phyloP scores from a whole-genome alignment of 2,113 vertebrate genomes.

The Zapus hudsonius region DNA sequence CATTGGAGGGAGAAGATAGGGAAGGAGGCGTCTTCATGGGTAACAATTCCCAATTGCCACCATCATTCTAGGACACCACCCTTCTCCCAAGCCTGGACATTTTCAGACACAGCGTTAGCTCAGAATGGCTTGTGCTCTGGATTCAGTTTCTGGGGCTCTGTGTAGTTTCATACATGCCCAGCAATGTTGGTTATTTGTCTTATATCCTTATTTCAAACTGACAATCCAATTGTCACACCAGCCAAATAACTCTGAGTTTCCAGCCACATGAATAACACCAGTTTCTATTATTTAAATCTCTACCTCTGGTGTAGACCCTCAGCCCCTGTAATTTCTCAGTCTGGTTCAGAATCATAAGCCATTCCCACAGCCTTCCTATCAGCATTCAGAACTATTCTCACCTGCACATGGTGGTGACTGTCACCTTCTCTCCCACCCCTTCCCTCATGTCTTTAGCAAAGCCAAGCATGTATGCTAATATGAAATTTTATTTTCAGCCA shows the following conservation, averaged over 20 bases:
- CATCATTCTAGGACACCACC: accelerated
- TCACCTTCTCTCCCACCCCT: background rate
- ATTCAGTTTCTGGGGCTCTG: background rate
- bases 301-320: background rate
- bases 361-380: background rate
- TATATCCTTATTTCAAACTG: background rate
- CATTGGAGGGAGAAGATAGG: background rate
- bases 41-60: background rate
- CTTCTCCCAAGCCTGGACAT: background rate
- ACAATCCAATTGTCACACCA: background rate
- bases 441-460: background rate
- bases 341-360: background rate
- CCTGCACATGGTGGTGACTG: too few species aligned
- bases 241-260: background rate
- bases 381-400: background rate
- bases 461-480: background rate
- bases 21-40: background rate
- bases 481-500: slow-evolving; percentile 3
- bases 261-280: background rate
- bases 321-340: background rate
- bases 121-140: background rate
- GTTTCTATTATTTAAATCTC: background rate
- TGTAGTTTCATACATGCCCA: background rate
- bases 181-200: background rate
- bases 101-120: background rate